Evolutionary conservation across 2,113 vertebrate genomes (phyloP), one percentile per base, ranked within the genome.

Genomic region (Laticauda laticaudata): DNA sequence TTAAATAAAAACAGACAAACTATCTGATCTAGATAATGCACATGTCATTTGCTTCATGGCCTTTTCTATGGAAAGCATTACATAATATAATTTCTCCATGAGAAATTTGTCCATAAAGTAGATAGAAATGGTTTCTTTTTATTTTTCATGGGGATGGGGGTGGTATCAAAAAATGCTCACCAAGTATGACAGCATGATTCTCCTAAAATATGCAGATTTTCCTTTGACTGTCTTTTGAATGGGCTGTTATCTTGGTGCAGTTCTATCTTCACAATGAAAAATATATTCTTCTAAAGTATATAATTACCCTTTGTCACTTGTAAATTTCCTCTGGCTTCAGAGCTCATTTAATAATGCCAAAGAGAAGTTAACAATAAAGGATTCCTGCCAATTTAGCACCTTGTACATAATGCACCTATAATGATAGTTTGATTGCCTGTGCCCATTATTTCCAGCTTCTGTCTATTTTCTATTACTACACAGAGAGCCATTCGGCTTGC

Each of bases 321-420:
- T 95, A 97, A 95, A 97, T 97, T 95, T 98, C 97, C 95, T 96
- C 96, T 96, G 95, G 96, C 97, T 97, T 97, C 96, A 96, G 92
- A 97, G 97, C 97, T 97, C 48, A 89, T 97, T 97, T 97, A 97
- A 97, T 98, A 98, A 98, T 95, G 96, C 97, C 93, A 97, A 97
- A 97, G 95, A 97, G 95, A 98, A 98, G 97, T 98, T 97, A 97
- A 97, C 98, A 97, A 97, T 97, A 96, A 98, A 98, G 96, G 95
- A 95, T 96, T 96, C 96, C 96, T 96, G 95, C 95, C 98, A 97
- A 97, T 97, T 96, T 97, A 97, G 95, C 95, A 94, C 94, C 96
- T 96, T 51, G 95, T 95, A 97, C 96, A 97, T 98, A 98, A 98
- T 96, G 97, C 95, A 96, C 96, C 96, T 97, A 93, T 98, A 98